Conservation (phyloP, 2,888 invertebrate species). For the Pachymerium ferrugineum region DNA sequence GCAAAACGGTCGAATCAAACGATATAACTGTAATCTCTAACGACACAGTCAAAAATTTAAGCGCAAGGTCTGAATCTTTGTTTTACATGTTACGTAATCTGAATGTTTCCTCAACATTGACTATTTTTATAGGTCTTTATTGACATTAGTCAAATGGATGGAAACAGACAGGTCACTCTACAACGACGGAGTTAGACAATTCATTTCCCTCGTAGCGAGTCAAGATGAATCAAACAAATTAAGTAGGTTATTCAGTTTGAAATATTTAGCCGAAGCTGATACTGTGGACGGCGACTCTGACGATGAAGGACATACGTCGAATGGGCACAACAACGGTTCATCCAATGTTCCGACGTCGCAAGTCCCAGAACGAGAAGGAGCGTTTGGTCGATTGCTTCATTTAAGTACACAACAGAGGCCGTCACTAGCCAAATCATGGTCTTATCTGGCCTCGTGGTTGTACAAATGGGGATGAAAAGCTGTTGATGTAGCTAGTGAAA, state of each 20-base stretch:
- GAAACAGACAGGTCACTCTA: constrained; percentile 37
- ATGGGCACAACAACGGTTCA: neutral
- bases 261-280: neutral
- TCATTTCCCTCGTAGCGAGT: neutral
- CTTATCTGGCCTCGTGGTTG: constrained; percentile 86
- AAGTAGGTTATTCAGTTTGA: neutral
- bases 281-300: neutral
- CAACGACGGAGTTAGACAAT: neutral
- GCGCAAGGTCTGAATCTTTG: neutral
- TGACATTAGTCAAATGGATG: constrained; percentile 43
- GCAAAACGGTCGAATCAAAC: neutral
- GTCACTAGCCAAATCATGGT: constrained; percentile 77
- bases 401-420: constrained; percentile 77
- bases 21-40: neutral
- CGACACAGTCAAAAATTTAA: neutral
- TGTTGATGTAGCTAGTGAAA: constrained; percentile 48
- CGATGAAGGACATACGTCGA: neutral
- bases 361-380: constrained; percentile 58
- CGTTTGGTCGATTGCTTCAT: constrained; percentile 71
- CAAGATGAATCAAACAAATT: neutral
- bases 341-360: neutral
- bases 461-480: constrained; percentile 73
- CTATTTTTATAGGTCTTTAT: constrained; percentile 42
- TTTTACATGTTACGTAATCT: no score
- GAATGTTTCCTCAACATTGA: no score